A percentile compares a stretch with the other conserved stretches of the same genome.
Evolutionary conservation across 2,113 vertebrate genomes (phyloP).

Genomic region (Grallaria varia): DNA sequence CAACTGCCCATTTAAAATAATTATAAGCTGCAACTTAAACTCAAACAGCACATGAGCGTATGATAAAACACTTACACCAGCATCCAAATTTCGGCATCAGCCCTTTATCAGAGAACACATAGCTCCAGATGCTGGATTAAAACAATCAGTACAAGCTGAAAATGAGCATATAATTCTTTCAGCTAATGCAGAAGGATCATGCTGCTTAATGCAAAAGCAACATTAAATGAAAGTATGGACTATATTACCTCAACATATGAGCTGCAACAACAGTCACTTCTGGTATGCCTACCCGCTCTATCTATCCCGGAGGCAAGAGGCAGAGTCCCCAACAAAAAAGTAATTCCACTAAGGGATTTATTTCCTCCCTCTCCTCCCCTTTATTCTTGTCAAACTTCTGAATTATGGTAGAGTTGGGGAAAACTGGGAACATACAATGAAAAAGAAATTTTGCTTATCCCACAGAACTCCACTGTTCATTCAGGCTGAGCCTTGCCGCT

Average conservation of each 20-base stretch:
- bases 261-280: background rate
- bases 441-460: background rate
- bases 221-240: background rate
- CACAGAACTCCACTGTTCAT: rapidly evolving
- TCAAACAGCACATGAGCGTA: background rate
- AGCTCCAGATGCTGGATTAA: conserved; percentile 56
- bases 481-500: background rate
- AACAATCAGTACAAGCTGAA: conserved; percentile 38
- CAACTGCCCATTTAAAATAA: conserved; percentile 63
- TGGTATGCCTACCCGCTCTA: background rate
- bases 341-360: background rate
- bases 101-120: conserved; percentile 17
- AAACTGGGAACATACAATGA: background rate
- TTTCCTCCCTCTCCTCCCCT: background rate
- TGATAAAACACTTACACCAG: conserved; percentile 42
- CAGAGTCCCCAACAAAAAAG: background rate
- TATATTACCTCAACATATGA: background rate
- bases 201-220: background rate
- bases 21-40: conserved; percentile 51
- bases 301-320: background rate
- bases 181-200: conserved; percentile 5
- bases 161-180: conserved; percentile 45
- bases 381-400: background rate
- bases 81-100: background rate
- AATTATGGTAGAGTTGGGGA: background rate